Evolutionary conservation across 2,888 invertebrate genomes (phyloP).

Genomic region (Dynastes hyllus): DNA sequence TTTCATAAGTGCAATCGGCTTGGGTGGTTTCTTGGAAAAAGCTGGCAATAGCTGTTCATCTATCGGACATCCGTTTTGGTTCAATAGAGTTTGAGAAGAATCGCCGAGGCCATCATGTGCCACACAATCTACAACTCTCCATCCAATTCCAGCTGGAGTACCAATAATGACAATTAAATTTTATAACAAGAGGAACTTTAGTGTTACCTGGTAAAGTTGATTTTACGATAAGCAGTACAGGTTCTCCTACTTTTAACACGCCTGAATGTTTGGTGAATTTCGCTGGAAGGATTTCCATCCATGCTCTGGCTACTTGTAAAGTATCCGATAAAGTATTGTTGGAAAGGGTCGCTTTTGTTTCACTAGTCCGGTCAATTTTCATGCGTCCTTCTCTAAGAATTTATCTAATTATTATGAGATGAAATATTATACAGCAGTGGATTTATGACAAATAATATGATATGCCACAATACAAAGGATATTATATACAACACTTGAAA

Average conservation of each 20-base stretch:
- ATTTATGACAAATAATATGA: too few relatives aligned
- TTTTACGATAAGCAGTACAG: slow-evolving; percentile 79
- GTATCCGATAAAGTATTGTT: slow-evolving; percentile 59
- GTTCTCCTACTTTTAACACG: slow-evolving; percentile 82
- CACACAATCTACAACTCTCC: slow-evolving; percentile 83
- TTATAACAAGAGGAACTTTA: neutral
- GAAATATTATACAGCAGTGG: too few relatives aligned
- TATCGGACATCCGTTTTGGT: slow-evolving; percentile 83
- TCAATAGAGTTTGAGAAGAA: slow-evolving; percentile 82
- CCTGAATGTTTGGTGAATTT: slow-evolving; percentile 70
- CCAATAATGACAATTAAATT: neutral
- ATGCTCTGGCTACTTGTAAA: slow-evolving; percentile 75
- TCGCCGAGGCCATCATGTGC: slow-evolving; percentile 87
- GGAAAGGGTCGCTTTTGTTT: slow-evolving; percentile 61
- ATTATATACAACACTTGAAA: too few relatives aligned
- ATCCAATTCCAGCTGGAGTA: slow-evolving; percentile 80
- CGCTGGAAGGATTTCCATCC: slow-evolving; percentile 78
- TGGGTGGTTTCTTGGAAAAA: slow-evolving; percentile 69
- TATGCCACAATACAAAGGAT: too few relatives aligned
- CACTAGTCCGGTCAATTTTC: slow-evolving; percentile 73
- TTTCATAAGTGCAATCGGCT: slow-evolving; percentile 66
- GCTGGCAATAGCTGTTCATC: slow-evolving; percentile 79
- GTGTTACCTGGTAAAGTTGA: slow-evolving; percentile 76
- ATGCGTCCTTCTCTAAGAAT: slow-evolving; percentile 76
- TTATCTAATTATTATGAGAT: neutral